Conservation (phyloP, 2,797 vertebrate genomes). For the Mormyrus proboscirostris region DNA sequence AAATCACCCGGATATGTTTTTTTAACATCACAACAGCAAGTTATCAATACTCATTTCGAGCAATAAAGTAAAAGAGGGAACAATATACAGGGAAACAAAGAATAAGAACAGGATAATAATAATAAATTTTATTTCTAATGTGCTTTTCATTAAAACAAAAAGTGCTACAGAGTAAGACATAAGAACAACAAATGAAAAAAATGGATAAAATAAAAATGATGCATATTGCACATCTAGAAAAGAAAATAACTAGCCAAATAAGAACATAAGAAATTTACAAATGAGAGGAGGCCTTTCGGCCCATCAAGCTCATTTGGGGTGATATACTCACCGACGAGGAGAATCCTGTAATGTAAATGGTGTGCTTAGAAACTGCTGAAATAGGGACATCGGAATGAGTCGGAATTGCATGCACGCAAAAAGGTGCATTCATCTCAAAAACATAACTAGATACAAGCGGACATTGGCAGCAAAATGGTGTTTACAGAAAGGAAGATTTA, state of each 20-base stretch:
- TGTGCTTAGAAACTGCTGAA: background rate
- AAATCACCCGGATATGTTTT: background rate
- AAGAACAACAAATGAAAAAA: too few species aligned
- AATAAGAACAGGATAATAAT: background rate
- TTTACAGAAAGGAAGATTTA: background rate
- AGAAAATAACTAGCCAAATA: background rate
- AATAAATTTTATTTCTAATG: too few species aligned
- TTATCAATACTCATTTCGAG: background rate
- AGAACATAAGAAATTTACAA: background rate
- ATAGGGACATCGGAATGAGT: background rate
- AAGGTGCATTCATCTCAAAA: background rate
- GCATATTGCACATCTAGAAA: background rate
- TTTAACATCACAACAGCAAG: background rate
- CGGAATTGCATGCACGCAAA: background rate
- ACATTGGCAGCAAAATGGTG: background rate
- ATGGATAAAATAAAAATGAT: background rate
- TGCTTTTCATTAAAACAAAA: too few species aligned
- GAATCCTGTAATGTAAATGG: background rate
- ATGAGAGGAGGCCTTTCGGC: background rate
- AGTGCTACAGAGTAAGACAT: too few species aligned
- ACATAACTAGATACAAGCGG: background rate
- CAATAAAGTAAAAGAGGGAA: background rate
- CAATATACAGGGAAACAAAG: background rate
- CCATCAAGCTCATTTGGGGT: background rate
- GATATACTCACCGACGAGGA: background rate